Conservation (phyloP, 2,888 invertebrate species). For the Pecten maximus region DNA sequence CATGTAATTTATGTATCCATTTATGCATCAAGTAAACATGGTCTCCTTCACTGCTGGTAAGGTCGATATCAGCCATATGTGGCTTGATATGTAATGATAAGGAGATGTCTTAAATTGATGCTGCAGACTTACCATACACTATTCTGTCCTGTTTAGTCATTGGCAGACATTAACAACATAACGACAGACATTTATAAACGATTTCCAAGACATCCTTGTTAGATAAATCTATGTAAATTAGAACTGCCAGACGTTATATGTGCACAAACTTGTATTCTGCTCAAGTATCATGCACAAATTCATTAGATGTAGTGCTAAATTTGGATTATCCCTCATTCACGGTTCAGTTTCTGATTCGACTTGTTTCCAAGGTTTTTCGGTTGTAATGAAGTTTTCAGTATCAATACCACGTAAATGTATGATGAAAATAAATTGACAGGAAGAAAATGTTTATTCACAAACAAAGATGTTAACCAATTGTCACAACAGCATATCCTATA, state of each 20-base stretch:
- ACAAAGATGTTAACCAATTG: not conserved
- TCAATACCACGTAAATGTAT: not conserved
- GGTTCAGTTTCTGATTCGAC: not conserved
- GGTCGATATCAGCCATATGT: too few relatives aligned
- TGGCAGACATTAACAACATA: too few relatives aligned
- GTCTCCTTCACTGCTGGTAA: too few relatives aligned
- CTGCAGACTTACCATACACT: too few relatives aligned
- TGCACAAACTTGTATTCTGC: not conserved
- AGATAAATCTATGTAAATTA: not conserved
- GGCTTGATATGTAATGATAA: too few relatives aligned
- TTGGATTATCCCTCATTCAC: not conserved
- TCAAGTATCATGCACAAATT: not conserved
- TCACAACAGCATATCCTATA: not conserved
- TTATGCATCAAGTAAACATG: too few relatives aligned
- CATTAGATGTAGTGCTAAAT: not conserved
- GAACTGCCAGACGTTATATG: not conserved
- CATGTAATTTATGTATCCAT: too few relatives aligned
- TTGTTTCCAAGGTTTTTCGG: conserved; percentile 4
- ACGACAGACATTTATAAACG: too few relatives aligned
- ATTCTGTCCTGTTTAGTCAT: too few relatives aligned
- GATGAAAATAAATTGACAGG: not conserved
- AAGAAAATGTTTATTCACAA: not conserved
- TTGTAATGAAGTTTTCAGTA: not conserved
- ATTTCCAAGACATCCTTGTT: not conserved
- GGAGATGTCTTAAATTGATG: too few relatives aligned